Evolutionary conservation across 2,113 vertebrate genomes (phyloP).

Genomic region (Furnarius figulus): DNA sequence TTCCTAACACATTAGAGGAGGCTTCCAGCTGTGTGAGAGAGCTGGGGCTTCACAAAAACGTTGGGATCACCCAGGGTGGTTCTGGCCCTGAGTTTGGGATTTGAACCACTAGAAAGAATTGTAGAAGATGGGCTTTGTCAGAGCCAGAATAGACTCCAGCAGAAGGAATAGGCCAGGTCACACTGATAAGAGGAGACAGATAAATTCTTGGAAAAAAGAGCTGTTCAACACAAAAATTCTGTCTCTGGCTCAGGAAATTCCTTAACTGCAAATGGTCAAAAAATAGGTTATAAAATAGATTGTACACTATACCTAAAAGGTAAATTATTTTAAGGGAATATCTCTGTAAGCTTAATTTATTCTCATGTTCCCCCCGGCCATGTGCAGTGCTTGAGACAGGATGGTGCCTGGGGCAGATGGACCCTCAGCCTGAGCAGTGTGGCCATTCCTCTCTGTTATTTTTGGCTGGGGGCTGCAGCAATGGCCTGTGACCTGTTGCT

Average conservation of each 20-base stretch:
- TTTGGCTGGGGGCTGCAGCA: neutral
- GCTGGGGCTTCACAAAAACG: fast-evolving
- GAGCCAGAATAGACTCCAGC: neutral
- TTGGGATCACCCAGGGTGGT: neutral
- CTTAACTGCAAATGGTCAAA: neutral
- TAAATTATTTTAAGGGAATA: neutral
- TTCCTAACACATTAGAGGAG: neutral
- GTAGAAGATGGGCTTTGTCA: neutral
- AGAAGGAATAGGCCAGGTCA: neutral
- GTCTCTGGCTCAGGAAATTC: neutral
- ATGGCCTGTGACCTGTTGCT: neutral
- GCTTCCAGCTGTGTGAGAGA: neutral
- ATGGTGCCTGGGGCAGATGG: neutral
- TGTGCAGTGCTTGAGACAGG: neutral
- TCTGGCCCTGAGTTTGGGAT: neutral
- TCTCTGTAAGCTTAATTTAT: neutral
- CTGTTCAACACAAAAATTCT: neutral
- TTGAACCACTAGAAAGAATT: neutral
- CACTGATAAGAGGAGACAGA: neutral
- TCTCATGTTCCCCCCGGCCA: neutral
- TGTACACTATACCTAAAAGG: neutral
- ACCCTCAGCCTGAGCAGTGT: neutral
- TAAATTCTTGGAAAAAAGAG: neutral
- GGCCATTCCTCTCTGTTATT: neutral
- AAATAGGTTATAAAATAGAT: neutral